phyloP scores from a whole-genome alignment of 92 coral and sea anemone species.

The Parazoanthus darwini region DNA sequence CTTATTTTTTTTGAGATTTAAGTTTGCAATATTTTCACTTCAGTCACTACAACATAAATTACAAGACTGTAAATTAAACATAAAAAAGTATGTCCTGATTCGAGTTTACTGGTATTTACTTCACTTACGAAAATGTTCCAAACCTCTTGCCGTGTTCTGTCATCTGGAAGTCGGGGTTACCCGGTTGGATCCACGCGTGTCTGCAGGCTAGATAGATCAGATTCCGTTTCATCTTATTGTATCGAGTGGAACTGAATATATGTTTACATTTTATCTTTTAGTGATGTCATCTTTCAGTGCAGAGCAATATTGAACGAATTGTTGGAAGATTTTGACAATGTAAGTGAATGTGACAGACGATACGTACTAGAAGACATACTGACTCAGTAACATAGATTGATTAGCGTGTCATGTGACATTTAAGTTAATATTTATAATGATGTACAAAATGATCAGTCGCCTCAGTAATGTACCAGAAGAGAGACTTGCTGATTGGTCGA shows the following conservation, averaged over 20 bases:
- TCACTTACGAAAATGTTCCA: too few species aligned
- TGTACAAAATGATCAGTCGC: too few species aligned
- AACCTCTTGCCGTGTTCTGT: too few species aligned
- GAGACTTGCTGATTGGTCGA: neutral
- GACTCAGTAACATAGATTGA: neutral
- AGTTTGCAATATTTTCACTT: too few species aligned
- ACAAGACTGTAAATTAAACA: too few species aligned
- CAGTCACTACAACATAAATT: too few species aligned
- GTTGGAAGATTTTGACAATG: slow-evolving; percentile 73
- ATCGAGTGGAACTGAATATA: neutral
- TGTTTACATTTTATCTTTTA: slow-evolving; percentile 30
- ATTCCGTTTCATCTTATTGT: neutral
- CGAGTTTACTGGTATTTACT: too few species aligned
- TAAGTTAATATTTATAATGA: neutral
- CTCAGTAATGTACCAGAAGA: too few species aligned
- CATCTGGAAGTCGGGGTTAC: too few species aligned
- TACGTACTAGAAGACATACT: neutral
- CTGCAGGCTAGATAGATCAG: neutral
- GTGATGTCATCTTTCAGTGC: slow-evolving; percentile 72
- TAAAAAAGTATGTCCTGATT: too few species aligned
- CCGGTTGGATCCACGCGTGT: neutral
- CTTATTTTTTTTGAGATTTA: too few species aligned
- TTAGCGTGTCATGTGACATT: neutral
- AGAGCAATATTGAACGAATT: slow-evolving; percentile 71
- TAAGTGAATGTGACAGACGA: slow-evolving; percentile 13